Base-by-base conservation (phyloP, 2,888 invertebrate species). In the Perithous albicinctus region DNA sequence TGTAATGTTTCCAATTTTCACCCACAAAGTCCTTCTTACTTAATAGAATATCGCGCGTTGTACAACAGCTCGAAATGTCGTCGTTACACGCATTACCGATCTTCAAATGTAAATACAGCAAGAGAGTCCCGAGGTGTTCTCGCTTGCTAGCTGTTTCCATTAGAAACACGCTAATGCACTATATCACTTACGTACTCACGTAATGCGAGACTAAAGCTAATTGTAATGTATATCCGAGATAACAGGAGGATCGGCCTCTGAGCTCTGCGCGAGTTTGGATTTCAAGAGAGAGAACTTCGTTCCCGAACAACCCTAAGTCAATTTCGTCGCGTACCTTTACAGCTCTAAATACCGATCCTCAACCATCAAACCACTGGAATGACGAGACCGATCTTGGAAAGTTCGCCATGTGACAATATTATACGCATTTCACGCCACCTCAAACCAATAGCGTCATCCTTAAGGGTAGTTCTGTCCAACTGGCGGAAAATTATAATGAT, bases 111-210 rank as follows among this genome's bases (percentile, higher is more conserved):
- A 70, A 70, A 70, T 70, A 70, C 15, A 56, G 59, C 23, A 15
- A 15, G 26, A n/a, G 10, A 26, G n/a, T 15, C 12, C 4, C 10
- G n/a, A 23, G 38, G 29, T 56, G 70, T 41, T 56, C 41, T 38
- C 41, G 20, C 38, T 26, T n/a, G 43, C 43, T 59, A 43, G 32
- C 29, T 72, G 46, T 72, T 59, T 59, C 72, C 72, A 72, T 72
- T 72, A 72, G 59, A 56, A 72, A 59, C 59, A 72, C 43, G 72
- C 29, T 59, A 72, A 32, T 72, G 72, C 72, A 72, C 72, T 59
- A 46, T 59, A 46, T 59, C 56, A 72, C 59, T 72, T 59, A 46
- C 46, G 43, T 35, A 43, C 29, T 43, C 59, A 4, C 43, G 56
- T 59, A 46, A 59, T 32, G n/a, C 72, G 26, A 32, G 23, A 20